Base-by-base conservation (phyloP, 2,113 vertebrate genomes). In the Terrapene triunguis region DNA sequence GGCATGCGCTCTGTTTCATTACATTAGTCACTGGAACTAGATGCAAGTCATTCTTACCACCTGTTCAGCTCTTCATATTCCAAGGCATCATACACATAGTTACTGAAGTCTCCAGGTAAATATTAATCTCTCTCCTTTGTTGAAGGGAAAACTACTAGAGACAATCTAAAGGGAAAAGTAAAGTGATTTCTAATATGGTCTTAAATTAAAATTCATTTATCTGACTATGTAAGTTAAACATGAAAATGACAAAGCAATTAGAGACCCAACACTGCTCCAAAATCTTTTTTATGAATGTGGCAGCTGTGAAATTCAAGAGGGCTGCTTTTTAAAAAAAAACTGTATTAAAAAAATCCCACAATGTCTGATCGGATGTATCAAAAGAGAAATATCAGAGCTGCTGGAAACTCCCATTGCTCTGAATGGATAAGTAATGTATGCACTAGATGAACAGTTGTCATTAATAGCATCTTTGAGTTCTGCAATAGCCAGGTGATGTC, bases 241-340 rank as follows among this genome's bases (percentile, higher is more conserved):
- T 44, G 35, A 4, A 22, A 11, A 2, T 38, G 85, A 57, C 22
- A 80, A 50, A 5, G 0, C 1, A 0, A 12, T 55, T 24, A 2
- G 35, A 69, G 72, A 14, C 80, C 21, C 44, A 19, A 50, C 17
- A 87, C 0, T 1, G 78, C 59, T 32, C 12, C 29, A 62, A 62
- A 62, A 62, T 35, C 13, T 74, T 42, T 74, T 69, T 17, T 32
- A 21, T 38, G 65, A n/a, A n/a, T 38, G 32, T 69, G 35, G 65
- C 32, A n/a, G 65, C n/a, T 42, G n/a, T 35, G 10, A 38, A 72
- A n/a, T n/a, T n/a, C 69, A 19, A 11, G 69, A 42, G 69, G 38
- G 69, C n/a, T 74, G 21, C 38, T 38, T 74, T 22, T 5, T 14
- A 62, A 62, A 62, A 72, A 10, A 72, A 10, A 42, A 72, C 2